Evolutionary conservation across 2,113 vertebrate genomes (phyloP).

Genomic region (Festucalex cinctus): DNA sequence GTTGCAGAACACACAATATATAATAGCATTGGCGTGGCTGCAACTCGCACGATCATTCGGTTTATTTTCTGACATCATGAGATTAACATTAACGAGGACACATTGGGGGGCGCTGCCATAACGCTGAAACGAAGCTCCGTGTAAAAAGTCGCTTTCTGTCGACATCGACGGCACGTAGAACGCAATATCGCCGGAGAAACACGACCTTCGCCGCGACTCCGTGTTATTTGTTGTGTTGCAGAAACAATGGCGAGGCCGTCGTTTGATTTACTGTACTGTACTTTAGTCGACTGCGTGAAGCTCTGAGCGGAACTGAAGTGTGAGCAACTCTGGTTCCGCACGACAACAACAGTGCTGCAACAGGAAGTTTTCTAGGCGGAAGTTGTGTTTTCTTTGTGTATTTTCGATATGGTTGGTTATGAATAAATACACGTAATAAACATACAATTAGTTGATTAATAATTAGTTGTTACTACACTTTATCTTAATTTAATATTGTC

Average conservation of each 20-base stretch:
- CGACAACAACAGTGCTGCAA: conserved; percentile 64
- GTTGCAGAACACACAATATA: not conserved
- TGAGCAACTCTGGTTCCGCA: conserved; percentile 49
- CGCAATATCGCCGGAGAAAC: not conserved
- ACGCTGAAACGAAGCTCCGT: too few species aligned
- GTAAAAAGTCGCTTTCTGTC: not conserved
- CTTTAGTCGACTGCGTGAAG: conserved; percentile 27
- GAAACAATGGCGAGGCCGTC: conserved; percentile 11
- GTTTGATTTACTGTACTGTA: conserved; percentile 33
- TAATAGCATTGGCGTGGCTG: not conserved
- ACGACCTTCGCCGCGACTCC: not conserved
- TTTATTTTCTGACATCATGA: not conserved
- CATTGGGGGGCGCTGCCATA: not conserved
- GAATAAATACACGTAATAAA: conserved; percentile 6
- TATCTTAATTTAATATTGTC: conserved; percentile 16
- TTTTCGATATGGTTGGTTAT: conserved; percentile 72
- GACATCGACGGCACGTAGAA: not conserved
- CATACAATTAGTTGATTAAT: too few species aligned
- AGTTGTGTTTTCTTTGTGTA: conserved; percentile 82
- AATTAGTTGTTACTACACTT: conserved; percentile 21
- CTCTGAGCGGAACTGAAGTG: conserved; percentile 66
- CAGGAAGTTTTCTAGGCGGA: conserved; percentile 76
- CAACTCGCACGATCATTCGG: not conserved
- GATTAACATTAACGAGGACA: conserved; percentile 7
- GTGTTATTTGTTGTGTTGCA: not conserved